Evolutionary conservation across 1,140 invertebrate species (phyloP), one percentile per base, ranked within the genome.

Genomic region (fruit fly (Drosophila melanogaster)): DNA sequence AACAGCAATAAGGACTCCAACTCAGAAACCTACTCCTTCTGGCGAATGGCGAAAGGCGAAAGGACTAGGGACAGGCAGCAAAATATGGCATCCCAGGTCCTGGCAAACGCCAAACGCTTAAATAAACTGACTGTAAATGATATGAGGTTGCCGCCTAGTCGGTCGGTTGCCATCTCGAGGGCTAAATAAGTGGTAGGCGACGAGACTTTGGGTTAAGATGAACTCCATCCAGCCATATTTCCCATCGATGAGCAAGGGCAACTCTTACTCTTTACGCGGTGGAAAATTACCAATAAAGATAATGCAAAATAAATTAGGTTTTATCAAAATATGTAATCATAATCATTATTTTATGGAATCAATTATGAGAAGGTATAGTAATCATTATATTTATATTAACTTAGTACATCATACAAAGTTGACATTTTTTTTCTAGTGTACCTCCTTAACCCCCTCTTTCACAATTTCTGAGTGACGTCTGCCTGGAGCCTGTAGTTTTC

Each of bases 51-150:
- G 26, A 30, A 30, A 0, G 38, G 26, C 17, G 40, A 14, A 38
- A 37, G 47, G 56, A 69, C 51, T 41, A 15, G 35, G n/a, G 49
- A 51, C 30, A 12, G 15, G 15, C n/a, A 10, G n/a, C 50, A 53
- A 77, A 77, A 77, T 77, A 77, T 69, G 62, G 56, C 78, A 58
- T 62, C 56, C 35, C 19, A 49, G 44, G 62, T 54, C 57, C 33
- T 26, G 55, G 50, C 73, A 77, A 54, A 33, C 30, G 51, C 54
- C 41, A 67, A 60, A 60, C 77, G 77, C 77, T 79, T 79, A 79
- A 79, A 79, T 79, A 79, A 79, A 79, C 77, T 75, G 61, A 79
- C 77, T 79, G 77, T 70, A 79, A 79, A 79, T 79, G 77, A 79
- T 79, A 79, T 64, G 56, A 70, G 66, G 61, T 74, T 74, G 67